Percentiles rank a stretch among this genome's conserved stretches.
Conservation (phyloP, 2,888 invertebrate genomes). For the Cremastinae sp. region DNA sequence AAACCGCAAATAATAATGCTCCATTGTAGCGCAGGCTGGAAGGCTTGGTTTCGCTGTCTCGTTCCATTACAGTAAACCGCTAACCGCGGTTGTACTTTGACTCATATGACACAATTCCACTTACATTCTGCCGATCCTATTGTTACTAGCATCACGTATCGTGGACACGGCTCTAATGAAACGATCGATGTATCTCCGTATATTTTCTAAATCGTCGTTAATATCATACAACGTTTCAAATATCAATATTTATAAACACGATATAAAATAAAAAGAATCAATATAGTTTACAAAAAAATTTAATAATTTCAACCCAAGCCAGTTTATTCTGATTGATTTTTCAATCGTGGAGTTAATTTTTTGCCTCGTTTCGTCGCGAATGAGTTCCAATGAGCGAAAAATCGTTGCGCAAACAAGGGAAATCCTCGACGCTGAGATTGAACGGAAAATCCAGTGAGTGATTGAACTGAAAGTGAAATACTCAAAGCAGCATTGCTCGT, state of each 20-base stretch:
- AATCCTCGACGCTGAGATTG: background rate
- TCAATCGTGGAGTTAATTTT: too few species aligned
- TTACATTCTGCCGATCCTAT: background rate
- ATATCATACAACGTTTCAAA: too few species aligned
- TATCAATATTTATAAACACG: too few species aligned
- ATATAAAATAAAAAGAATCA: too few species aligned
- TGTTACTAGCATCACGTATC: background rate
- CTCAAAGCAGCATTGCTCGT: constrained; percentile 28
- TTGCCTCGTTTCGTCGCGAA: background rate
- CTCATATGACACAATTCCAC: constrained; percentile 17
- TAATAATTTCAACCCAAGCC: too few species aligned
- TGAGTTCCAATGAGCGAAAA: background rate
- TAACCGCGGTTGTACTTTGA: constrained; percentile 39
- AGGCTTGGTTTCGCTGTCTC: constrained; percentile 26
- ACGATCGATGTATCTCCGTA: background rate
- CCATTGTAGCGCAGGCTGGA: constrained; percentile 29
- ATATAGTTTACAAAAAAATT: too few species aligned
- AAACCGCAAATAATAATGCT: constrained; percentile 33
- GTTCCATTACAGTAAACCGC: constrained; percentile 27
- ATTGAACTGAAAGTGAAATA: constrained; percentile 16
- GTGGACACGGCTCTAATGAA: constrained; percentile 7
- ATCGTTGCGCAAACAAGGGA: background rate
- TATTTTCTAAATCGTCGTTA: too few species aligned
- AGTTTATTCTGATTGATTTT: too few species aligned
- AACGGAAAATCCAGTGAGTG: constrained; percentile 4